Evolutionary conservation across 2,797 vertebrate genomes (phyloP), one percentile per base, ranked within the genome.

Genomic region (Melanotaenia maccullochi): DNA sequence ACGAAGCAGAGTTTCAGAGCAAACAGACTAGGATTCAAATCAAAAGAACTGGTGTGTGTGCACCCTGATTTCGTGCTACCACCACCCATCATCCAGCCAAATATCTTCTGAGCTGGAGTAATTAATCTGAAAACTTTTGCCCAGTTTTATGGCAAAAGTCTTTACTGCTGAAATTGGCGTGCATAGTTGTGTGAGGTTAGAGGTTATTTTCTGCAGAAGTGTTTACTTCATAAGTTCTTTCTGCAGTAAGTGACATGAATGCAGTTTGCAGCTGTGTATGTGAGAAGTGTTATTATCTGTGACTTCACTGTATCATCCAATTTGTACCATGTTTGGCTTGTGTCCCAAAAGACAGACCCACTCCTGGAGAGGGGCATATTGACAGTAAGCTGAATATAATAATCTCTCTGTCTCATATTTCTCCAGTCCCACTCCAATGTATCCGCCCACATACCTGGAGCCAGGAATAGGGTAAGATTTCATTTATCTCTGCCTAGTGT

Each of bases 391-490:
- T 64, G 52, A 75, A 79, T 79, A 62, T 86, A 82, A 85, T 79
- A 69, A 71, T 83, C 44, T 77, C 18, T 77, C 25, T 72, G 52
- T 79, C 54, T 73, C 32, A 62, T 81, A 40, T 87, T 85, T 86
- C 79, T 67, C 38, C 91, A 98, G 97, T 91, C 97, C 97, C 76
- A 98, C 97, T 91, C 97, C 97, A 58, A 98, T 98, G 97, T 98
- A 98, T 91, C 97, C 97, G 79, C 97, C 97, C 33, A 97, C 97
- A 9, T 98, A 98, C 93, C 92, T 98, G 96, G 97, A 98, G 90
- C 97, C 97, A 79, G 97, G 97, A 90, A 97, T 98, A 28, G 97
- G 97, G 97, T 98, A 95, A 96, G 96, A 57, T 62, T 1, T 33
- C 58, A 36, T 55, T 65, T 74, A 73, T 83, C 62, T 76, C 14